Evolutionary conservation across 2,888 invertebrate genomes (phyloP).

Genomic region (Colletes collaris): DNA sequence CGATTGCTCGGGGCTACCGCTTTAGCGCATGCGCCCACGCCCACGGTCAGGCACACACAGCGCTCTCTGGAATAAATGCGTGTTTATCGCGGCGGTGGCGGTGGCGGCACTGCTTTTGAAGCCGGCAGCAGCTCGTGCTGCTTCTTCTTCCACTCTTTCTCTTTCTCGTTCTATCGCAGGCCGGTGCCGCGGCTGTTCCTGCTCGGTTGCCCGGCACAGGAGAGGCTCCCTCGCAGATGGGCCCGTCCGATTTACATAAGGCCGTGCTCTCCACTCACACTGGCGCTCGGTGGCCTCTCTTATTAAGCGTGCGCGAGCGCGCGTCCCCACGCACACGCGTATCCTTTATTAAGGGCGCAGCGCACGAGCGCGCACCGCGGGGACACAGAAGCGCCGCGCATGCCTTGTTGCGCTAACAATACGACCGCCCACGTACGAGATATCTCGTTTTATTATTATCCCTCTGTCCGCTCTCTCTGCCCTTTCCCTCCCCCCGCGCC

Average conservation of each 20-base stretch:
- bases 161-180: constrained; percentile 17
- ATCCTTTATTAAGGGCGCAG: constrained; percentile 75
- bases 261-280: constrained; percentile 63
- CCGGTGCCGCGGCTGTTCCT: constrained; percentile 19
- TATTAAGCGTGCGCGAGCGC: constrained; percentile 70
- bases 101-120: constrained; percentile 79
- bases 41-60: constrained; percentile 43
- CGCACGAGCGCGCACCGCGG: constrained; percentile 70
- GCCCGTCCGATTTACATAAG: constrained; percentile 74
- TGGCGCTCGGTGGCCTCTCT: constrained; percentile 60
- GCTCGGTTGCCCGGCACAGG: constrained; percentile 16
- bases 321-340: constrained; percentile 69
- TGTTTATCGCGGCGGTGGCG: constrained; percentile 80
- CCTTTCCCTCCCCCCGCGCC: constrained; percentile 15
- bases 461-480: constrained; percentile 62
- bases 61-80: constrained; percentile 76
- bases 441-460: constrained; percentile 82
- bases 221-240: constrained; percentile 66
- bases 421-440: constrained; percentile 82
- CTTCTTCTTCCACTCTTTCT: constrained; percentile 28
- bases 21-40: constrained; percentile 69
- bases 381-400: constrained; percentile 80
- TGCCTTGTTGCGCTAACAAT: constrained; percentile 82
- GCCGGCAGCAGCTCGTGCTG: constrained; percentile 67
- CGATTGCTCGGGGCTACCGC: constrained; percentile 57